A percentile compares a stretch with the other conserved stretches of the same genome.
Evolutionary conservation across 2,888 invertebrate species (phyloP).

Genomic region (Scaptomyza caliginosa): DNA sequence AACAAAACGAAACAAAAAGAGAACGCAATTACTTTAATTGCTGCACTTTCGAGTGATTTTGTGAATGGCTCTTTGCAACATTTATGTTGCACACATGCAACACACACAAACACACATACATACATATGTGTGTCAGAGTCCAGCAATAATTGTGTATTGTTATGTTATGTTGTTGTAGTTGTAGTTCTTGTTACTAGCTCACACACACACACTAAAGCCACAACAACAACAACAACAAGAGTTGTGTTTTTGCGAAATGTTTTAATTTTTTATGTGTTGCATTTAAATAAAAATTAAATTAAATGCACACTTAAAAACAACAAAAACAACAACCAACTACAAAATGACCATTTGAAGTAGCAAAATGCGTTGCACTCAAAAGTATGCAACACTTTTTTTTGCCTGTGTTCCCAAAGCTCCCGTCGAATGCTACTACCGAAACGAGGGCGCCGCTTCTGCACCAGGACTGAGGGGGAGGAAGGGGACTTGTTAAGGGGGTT

Average conservation of each 20-base stretch:
- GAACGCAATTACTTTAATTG: slow-evolving; percentile 11
- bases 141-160: slow-evolving; percentile 26
- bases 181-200: slow-evolving; percentile 12
- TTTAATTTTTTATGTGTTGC: slow-evolving; percentile 47
- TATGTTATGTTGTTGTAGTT: slow-evolving; percentile 13
- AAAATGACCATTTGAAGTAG: slow-evolving; percentile 67
- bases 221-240: not conserved
- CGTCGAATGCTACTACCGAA: slow-evolving; percentile 23
- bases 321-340: slow-evolving; percentile 32
- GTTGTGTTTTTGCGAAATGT: slow-evolving; percentile 26
- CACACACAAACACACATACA: not conserved
- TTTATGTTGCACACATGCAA: not conserved
- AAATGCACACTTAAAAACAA: slow-evolving; percentile 57
- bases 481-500: not conserved
- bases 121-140: slow-evolving; percentile 40
- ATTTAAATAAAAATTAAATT: slow-evolving; percentile 72
- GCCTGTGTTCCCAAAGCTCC: not conserved
- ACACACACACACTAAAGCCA: not conserved
- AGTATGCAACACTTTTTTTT: slow-evolving; percentile 61
- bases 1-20: not conserved
- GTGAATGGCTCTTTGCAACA: slow-evolving; percentile 9
- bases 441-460: slow-evolving; percentile 31
- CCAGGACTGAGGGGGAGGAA: not conserved
- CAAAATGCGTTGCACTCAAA: slow-evolving; percentile 71
- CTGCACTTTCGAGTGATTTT: slow-evolving; percentile 7